These are phyloP conservation scores for Morpho helenor DNA, from an alignment of 2,888 invertebrate genomes.

Conservation along the genomic window DNA sequence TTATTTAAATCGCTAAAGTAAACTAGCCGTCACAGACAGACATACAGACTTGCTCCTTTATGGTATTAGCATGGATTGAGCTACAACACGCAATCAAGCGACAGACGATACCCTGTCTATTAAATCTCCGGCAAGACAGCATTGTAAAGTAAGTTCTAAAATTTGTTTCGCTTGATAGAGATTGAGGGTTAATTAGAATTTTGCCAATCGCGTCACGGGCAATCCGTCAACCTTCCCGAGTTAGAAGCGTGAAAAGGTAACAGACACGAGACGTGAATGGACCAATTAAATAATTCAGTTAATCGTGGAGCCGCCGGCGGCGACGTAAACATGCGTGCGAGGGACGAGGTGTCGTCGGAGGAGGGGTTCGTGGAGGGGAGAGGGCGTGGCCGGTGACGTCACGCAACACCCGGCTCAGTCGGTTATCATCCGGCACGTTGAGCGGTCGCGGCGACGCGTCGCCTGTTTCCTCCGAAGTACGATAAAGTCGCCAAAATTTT, in stretches of 20 bases:
- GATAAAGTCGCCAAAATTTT: constrained; percentile 77
- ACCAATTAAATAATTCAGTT: constrained; percentile 78
- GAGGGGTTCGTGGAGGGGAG: constrained; percentile 52
- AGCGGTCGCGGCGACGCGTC: constrained; percentile 70
- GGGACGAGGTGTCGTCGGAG: constrained; percentile 40
- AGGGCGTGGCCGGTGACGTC: constrained; percentile 74
- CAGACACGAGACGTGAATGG: constrained; percentile 72
- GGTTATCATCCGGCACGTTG: constrained; percentile 70
- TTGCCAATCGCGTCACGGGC: constrained; percentile 52
- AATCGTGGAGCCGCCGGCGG: constrained; percentile 70
- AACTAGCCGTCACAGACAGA: no score
- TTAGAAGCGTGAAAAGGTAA: constrained; percentile 70
- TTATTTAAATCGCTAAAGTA: no score
- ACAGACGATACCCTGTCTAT: no score
- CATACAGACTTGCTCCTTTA: no score
- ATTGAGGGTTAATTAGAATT: constrained; percentile 54
- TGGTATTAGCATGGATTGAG: no score
- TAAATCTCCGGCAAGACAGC: neutral
- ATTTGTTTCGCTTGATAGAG: constrained; percentile 31
- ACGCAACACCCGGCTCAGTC: constrained; percentile 60
- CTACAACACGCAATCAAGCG: no score
- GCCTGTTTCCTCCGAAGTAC: constrained; percentile 63
- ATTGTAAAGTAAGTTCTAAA: constrained; percentile 7
- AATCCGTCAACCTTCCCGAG: constrained; percentile 65
- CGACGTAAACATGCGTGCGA: constrained; percentile 78